Conservation (phyloP, 2,888 invertebrate genomes). For the Spicauda simplicius region DNA sequence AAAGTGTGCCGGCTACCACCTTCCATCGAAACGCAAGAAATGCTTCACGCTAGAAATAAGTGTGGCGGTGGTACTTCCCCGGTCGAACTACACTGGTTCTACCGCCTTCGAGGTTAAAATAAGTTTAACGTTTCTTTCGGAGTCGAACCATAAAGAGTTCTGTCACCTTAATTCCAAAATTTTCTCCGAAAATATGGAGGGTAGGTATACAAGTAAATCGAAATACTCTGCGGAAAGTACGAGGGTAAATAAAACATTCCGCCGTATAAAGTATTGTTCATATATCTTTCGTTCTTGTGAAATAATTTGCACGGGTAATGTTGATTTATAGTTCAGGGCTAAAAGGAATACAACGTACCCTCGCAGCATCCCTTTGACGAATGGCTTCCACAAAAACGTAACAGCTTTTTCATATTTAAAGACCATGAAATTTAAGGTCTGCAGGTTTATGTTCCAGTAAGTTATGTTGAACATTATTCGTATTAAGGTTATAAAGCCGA, state of each 20-base stretch:
- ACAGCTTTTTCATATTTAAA: conserved; percentile 18
- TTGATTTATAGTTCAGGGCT: conserved; percentile 11
- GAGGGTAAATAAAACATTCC: not conserved
- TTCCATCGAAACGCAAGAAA: too few species aligned
- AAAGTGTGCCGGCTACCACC: too few species aligned
- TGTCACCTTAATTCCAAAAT: too few species aligned
- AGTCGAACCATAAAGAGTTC: too few species aligned
- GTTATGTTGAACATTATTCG: not conserved
- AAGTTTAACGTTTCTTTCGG: too few species aligned
- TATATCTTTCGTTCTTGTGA: conserved; percentile 6
- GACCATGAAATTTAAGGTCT: not conserved
- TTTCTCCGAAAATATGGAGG: too few species aligned
- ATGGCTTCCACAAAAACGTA: conserved; percentile 1
- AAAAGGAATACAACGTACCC: conserved; percentile 14
- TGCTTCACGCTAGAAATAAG: too few species aligned
- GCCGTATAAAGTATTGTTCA: conserved; percentile 2
- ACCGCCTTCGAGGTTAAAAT: too few species aligned
- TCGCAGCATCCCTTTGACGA: conserved; percentile 1
- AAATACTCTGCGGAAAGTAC: not conserved
- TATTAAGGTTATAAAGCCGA: not conserved
- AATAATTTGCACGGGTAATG: not conserved
- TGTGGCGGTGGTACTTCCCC: too few species aligned
- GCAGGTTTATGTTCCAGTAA: not conserved
- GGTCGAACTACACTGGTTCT: too few species aligned
- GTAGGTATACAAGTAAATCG: not conserved